Conservation (phyloP, 2,113 vertebrate species). For the Pagrus major region DNA sequence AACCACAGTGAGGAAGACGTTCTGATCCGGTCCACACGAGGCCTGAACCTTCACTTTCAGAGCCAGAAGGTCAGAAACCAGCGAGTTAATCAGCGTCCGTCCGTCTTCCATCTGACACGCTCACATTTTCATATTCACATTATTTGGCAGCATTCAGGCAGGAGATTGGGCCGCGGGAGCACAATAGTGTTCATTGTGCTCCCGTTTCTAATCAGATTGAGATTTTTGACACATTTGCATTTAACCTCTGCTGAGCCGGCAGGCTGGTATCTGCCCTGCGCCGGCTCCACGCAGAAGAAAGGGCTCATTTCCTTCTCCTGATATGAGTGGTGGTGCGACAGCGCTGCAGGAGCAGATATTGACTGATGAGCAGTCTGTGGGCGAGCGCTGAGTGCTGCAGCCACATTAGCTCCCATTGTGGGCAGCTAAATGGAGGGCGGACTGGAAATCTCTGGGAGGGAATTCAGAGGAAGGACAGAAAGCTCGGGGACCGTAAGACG, state of each 20-base stretch:
- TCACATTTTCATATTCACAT: conserved; percentile 34
- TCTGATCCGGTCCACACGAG: neutral
- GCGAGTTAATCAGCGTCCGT: neutral
- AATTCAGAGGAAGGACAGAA: conserved; percentile 58
- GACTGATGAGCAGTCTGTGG: conserved; percentile 64
- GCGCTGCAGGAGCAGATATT: conserved; percentile 54
- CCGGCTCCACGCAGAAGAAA: too few species aligned
- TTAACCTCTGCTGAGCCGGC: neutral
- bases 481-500: conserved; percentile 21
- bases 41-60: neutral
- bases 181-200: conserved; percentile 45
- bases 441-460: conserved; percentile 60
- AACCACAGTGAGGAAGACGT: neutral
- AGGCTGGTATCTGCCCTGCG: conserved; percentile 7
- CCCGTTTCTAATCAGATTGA: conserved; percentile 33
- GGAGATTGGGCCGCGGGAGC: conserved; percentile 24
- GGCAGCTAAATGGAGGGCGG: conserved; percentile 65
- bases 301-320: conserved; percentile 68
- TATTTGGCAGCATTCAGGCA: conserved; percentile 42
- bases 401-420: conserved; percentile 68
- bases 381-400: conserved; percentile 51
- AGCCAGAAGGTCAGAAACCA: neutral
- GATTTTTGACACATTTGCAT: conserved; percentile 27
- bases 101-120: neutral
- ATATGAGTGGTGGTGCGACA: conserved; percentile 61